Percentiles rank a stretch among this genome's conserved stretches.
Evolutionary conservation across 2,113 vertebrate species (phyloP).

Genomic region (Garra rufa): DNA sequence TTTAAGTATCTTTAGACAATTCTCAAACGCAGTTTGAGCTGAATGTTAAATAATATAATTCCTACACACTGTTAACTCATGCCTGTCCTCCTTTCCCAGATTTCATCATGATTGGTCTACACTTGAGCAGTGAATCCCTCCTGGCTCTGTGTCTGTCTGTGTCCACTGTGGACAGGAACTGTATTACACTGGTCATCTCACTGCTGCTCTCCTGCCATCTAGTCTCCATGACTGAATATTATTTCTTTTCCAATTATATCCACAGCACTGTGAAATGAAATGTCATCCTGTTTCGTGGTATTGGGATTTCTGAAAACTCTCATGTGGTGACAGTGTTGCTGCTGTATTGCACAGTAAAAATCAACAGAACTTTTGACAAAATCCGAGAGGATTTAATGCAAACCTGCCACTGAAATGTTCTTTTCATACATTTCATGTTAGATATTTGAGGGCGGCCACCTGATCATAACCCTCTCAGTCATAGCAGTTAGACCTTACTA

Average conservation of each 20-base stretch:
- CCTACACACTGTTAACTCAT: neutral
- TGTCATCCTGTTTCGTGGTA: slow-evolving; percentile 4
- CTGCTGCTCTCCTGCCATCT: slow-evolving; percentile 32
- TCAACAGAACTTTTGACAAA: slow-evolving; percentile 36
- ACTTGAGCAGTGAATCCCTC: slow-evolving; percentile 10
- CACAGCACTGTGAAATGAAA: neutral
- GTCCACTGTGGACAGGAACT: neutral
- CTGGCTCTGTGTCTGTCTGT: neutral
- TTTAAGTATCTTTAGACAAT: too few relatives aligned
- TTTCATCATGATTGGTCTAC: neutral
- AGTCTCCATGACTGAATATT: slow-evolving; percentile 10
- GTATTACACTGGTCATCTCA: slow-evolving; percentile 31
- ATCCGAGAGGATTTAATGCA: slow-evolving; percentile 48
- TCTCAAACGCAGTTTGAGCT: neutral
- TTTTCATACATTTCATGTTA: neutral
- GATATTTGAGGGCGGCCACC: neutral
- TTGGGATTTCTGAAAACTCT: neutral
- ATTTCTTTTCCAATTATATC: slow-evolving; percentile 45
- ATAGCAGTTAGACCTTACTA: neutral
- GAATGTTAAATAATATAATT: too few relatives aligned
- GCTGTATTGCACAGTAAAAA: neutral
- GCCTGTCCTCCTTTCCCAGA: neutral
- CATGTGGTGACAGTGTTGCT: neutral
- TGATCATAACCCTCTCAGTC: neutral
- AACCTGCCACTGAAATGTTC: neutral